Percentiles rank a stretch among this genome's conserved stretches.
These are phyloP conservation scores for Oenanthe melanoleuca DNA, from an alignment of 2,113 vertebrate species.

Conservation along the genomic window DNA sequence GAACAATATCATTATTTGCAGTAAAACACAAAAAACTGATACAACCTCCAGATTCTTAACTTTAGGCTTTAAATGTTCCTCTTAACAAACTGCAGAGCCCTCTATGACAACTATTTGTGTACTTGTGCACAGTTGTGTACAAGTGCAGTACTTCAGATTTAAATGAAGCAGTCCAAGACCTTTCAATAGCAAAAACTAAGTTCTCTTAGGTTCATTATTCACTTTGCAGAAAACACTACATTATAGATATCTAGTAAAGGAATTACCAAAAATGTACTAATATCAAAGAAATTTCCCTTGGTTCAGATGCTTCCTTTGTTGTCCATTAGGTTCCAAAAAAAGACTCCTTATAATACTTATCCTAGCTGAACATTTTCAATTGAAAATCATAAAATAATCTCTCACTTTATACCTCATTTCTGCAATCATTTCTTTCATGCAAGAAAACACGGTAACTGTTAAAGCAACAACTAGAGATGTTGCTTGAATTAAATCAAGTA, in stretches of 20 bases:
- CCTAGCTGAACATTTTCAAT: not conserved
- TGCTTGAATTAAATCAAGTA: not conserved
- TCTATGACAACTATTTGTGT: not conserved
- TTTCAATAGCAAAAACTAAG: not conserved
- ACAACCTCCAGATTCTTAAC: not conserved
- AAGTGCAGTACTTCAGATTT: not conserved
- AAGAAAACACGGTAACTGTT: not conserved
- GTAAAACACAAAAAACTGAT: not conserved
- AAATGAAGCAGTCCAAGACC: not conserved
- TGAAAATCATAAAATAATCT: not conserved
- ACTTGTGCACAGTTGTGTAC: not conserved
- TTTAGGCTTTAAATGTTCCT: not conserved
- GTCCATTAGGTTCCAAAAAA: not conserved
- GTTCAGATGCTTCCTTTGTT: not conserved
- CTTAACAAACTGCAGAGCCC: not conserved
- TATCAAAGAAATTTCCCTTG: not conserved
- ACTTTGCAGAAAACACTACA: not conserved
- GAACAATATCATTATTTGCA: not conserved
- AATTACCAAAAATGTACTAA: not conserved
- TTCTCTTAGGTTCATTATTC: not conserved
- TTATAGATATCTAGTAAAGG: not conserved
- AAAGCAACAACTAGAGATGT: not conserved
- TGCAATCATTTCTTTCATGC: not conserved
- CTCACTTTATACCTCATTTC: not conserved
- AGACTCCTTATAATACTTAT: not conserved